Base-by-base conservation (phyloP, 2,888 invertebrate genomes). In the Mesorhabditis sp. region DNA sequence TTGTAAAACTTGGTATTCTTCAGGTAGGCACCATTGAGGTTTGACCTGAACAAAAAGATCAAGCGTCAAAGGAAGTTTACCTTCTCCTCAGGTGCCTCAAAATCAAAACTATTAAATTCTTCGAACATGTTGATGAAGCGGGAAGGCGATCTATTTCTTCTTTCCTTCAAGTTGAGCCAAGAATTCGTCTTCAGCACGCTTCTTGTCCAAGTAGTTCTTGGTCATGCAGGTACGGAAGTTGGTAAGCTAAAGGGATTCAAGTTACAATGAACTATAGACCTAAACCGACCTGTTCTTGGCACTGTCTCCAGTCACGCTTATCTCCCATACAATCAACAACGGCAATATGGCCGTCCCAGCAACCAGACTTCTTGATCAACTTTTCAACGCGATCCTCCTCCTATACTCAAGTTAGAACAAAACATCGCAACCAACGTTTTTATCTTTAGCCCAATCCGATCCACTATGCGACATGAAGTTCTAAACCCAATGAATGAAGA, bases 311-410 rank as follows among this genome's bases (percentile, higher is more conserved):
- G 70, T 83, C 83, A 13, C 76, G 50, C 44, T 74, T 73, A n/a
- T 83, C 82, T 69, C 74, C 73, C 81, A 82, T 81, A 69, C 83
- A 83, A 63, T 82, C 79, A 44, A 80, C 78, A 1, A 82, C 78
- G 50, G 69, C 72, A 10, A 82, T 43, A 70, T 83, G 83, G 50
- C 75, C 67, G 63, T 81, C 77, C 82, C 82, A 83, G 74, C 83
- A 83, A 4, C 82, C 82, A 44, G 78, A 75, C 43, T 73, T 74
- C 58, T 76, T 78, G 68, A 82, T 81, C 63, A 81, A 64, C 5
- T 66, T 70, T 70, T 82, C 82, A 13, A 82, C 80, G 6, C 80
- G 75, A 69, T 82, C 82, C 68, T 81, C 81, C 72, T 79, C 75
- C 5, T 79, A 50, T 13, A 50, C 7, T 15, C 7, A 63, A 50